A percentile compares a stretch with the other conserved stretches of the same genome.
Conservation (phyloP, 2,888 invertebrate species). For the Phortica magna region DNA sequence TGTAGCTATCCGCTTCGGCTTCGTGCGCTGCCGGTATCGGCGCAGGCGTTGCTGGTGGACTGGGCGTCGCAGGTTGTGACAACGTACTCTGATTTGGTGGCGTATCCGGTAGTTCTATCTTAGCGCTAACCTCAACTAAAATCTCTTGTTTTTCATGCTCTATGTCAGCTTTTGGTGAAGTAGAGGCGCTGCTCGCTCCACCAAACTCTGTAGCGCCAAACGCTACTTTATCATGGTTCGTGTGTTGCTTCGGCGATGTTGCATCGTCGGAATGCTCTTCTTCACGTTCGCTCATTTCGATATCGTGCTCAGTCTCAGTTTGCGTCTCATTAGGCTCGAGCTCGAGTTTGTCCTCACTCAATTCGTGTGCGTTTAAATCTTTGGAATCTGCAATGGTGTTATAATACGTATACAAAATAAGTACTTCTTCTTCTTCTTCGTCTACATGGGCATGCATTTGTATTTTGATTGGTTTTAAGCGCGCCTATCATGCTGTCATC, state of each 20-base stretch:
- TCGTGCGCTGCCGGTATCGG: background rate
- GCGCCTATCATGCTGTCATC: constrained; percentile 23
- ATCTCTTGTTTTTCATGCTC: background rate
- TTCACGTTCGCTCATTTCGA: constrained; percentile 54
- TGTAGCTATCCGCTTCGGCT: background rate
- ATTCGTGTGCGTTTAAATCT: constrained; percentile 73
- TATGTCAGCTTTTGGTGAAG: background rate
- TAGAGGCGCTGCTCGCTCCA: background rate
- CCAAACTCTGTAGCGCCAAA: background rate
- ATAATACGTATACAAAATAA: constrained; percentile 33
- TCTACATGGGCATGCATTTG: background rate
- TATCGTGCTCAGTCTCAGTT: constrained; percentile 55
- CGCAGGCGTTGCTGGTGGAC: constrained; percentile 7
- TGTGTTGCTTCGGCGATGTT: constrained; percentile 45
- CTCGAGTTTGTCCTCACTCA: constrained; percentile 63
- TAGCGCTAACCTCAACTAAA: background rate
- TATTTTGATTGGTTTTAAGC: background rate
- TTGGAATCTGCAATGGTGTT: constrained; percentile 72
- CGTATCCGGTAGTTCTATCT: constrained; percentile 29
- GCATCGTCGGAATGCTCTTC: constrained; percentile 37
- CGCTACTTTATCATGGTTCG: constrained; percentile 3
- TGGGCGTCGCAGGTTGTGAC: constrained; percentile 19
- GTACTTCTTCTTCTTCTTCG: background rate
- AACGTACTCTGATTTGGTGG: background rate
- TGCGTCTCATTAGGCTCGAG: constrained; percentile 47